Evolutionary conservation across 2,888 invertebrate species (phyloP), one percentile per base, ranked within the genome.

Genomic region (Luffia ferchaultella): DNA sequence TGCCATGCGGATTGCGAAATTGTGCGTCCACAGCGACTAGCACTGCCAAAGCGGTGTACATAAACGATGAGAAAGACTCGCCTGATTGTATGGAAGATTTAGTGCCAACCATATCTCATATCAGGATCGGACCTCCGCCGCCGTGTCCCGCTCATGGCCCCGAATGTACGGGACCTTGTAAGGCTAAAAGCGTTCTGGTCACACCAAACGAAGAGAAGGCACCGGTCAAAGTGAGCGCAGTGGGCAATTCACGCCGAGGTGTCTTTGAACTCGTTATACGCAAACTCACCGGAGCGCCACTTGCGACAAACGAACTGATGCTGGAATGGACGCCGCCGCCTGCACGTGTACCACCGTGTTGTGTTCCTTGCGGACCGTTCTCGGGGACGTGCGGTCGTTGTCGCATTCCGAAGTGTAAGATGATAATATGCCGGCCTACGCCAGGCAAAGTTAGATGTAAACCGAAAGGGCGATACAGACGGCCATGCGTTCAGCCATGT

Each of bases 181-280:
- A 30, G 3, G 3, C 12, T 30, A 66, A 65, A 60, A 79, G 79
- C 3, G 73, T 73, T 15, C 73, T 67, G 53, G 68, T 70, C 18
- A 58, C 66, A 44, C 56, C 70, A 9, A 62, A 61, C 20, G 64
- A 68, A 52, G 63, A 67, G 45, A 63, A 68, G 51, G 72, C 64
- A 20, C 70, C 75, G 17, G 73, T 82, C 2, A 77, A 75, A 59
- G 66, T 83, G 9, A 64, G 73, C 3, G 68, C 69, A 17, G 63
- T 62, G 18, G 65, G 62, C 41, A 83, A 83, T 62, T 72, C 79
- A 2, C 69, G 82, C 15, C 67, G 77, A 47, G 82, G 82, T 17
- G 82, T 83, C 18, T 83, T 82, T 55, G 82, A 83, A 62, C 55
- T 83, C 50, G 76, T 79, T 1, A 67, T 83, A 53, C 71, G 80